Evolutionary conservation across 2,888 invertebrate species (phyloP).

Genomic region (Calliphora vomitoria): DNA sequence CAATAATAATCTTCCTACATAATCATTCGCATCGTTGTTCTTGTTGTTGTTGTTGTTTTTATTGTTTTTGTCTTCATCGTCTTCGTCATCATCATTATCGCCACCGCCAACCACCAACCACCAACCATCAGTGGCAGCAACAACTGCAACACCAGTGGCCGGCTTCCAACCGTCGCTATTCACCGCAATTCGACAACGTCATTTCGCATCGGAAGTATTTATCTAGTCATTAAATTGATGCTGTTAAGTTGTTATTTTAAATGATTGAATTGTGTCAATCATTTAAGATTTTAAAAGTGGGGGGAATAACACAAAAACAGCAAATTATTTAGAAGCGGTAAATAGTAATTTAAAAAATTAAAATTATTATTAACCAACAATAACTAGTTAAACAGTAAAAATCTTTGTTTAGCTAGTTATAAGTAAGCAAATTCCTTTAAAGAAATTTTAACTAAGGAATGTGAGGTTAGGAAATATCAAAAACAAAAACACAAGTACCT

Average conservation of each 20-base stretch:
- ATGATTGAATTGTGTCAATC: slow-evolving; percentile 72
- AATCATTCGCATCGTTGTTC: slow-evolving; percentile 45
- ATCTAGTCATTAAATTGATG: slow-evolving; percentile 69
- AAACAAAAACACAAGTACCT: too few relatives aligned
- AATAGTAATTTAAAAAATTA: slow-evolving; percentile 55
- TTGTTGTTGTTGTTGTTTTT: background rate
- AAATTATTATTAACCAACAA: slow-evolving; percentile 27
- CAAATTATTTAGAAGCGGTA: slow-evolving; percentile 32
- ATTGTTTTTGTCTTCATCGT: background rate
- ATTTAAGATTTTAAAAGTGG: slow-evolving; percentile 22
- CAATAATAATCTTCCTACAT: slow-evolving; percentile 49
- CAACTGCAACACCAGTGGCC: slow-evolving; percentile 17
- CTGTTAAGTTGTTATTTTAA: slow-evolving; percentile 69
- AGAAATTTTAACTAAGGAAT: too few relatives aligned
- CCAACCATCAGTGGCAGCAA: slow-evolving; percentile 3
- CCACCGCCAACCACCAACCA: slow-evolving; percentile 29
- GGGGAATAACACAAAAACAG: slow-evolving; percentile 16
- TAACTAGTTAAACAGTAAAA: slow-evolving; percentile 22
- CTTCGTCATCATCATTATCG: slow-evolving; percentile 3
- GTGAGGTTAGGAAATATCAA: too few relatives aligned
- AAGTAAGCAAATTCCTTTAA: too few relatives aligned
- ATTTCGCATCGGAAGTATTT: slow-evolving; percentile 70
- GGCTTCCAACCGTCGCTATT: slow-evolving; percentile 16
- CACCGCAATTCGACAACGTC: slow-evolving; percentile 52
- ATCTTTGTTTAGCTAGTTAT: background rate